Evolutionary conservation across 2,113 vertebrate species (phyloP).

Genomic region (Turdus rufiventris): DNA sequence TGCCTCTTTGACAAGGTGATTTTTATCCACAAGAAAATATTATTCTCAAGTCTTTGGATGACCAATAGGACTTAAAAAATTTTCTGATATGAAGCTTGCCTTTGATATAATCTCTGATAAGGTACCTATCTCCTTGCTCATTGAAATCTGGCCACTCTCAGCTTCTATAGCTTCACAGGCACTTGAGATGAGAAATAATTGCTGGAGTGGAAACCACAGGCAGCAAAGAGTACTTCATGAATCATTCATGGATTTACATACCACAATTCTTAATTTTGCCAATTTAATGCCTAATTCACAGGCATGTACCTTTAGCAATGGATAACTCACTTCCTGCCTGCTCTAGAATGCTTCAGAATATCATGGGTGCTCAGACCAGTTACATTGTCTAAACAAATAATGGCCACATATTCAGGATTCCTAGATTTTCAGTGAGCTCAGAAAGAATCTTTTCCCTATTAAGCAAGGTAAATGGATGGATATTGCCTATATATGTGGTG

Average conservation of each 20-base stretch:
- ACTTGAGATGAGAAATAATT: background rate
- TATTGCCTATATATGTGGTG: background rate
- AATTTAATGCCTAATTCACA: background rate
- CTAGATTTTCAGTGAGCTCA: background rate
- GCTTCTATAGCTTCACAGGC: background rate
- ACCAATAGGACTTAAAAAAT: background rate
- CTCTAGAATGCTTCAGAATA: background rate
- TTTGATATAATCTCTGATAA: background rate
- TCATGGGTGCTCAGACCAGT: background rate
- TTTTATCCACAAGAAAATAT: background rate
- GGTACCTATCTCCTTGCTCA: background rate
- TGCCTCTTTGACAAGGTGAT: background rate
- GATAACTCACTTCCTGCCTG: background rate
- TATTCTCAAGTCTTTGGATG: background rate
- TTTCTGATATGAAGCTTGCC: background rate
- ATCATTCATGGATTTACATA: background rate
- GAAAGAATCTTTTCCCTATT: background rate
- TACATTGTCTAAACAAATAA: background rate
- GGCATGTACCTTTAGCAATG: background rate
- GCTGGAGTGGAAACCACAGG: background rate
- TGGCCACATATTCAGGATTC: background rate
- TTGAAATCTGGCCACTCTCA: background rate
- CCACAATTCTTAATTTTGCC: background rate
- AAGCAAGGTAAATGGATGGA: background rate
- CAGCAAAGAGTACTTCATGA: background rate